Evolutionary conservation across 2,888 invertebrate genomes (phyloP), one percentile per base, ranked within the genome.

Genomic region (Cheilosia impressa): DNA sequence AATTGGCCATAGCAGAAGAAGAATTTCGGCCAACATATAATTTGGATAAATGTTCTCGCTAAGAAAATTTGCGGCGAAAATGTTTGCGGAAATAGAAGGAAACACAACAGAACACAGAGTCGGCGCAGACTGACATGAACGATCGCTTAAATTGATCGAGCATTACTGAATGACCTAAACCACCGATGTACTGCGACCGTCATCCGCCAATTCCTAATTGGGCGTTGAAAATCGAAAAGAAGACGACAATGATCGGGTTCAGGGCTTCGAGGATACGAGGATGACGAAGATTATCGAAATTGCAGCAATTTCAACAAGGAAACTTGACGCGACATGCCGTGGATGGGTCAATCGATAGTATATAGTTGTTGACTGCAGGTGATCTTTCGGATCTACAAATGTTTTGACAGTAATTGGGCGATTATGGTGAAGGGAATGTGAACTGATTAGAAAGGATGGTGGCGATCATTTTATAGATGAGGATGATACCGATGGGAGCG

Each of bases 231-330:
- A 34, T 13, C 50, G 27, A 50, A n/a, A 22, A 47, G 17, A 47
- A 47, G 22, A 41, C 62, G 55, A 55, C 45, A 24, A 24, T 9
- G 22, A 2, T 45, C 17, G 45, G 43, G 15, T 31, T 31, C 9
- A 31, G 43, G 45, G n/a, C n/a, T 17, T 45, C 24, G 17, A 15
- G 34, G 57, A 38, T 47, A 19, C 62, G 52, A 72, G 72, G 72
- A 81, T 66, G 85, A 85, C 76, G 85, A 41, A 85, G 85, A 85
- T 85, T 85, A 85, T 22, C 57, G n/a, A 85, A 85, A 85, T 85
- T 85, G 72, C 81, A 53, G 76, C 62, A 85, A 85, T 85, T 81
- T 85, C 27, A 62, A 53, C 60, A 50, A 53, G 66, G 53, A 76
- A 76, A 80, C 60, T 66, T 76, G 55, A 78, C 41, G 52, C 52